Evolutionary conservation across 2,888 invertebrate species (phyloP).

Genomic region (Scaeva pyrastri): DNA sequence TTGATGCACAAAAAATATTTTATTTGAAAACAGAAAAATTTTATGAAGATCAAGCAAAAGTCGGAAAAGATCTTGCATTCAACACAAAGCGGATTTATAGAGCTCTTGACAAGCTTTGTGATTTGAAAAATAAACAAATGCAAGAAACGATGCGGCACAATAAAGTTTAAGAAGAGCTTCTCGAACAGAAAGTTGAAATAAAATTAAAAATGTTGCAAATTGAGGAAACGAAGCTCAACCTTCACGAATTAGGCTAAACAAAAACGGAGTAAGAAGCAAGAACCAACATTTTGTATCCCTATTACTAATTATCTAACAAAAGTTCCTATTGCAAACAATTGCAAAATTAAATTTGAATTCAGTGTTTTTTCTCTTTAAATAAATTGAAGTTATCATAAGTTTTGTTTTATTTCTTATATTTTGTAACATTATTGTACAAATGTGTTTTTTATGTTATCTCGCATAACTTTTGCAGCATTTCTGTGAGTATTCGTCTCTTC

Average conservation of each 20-base stretch:
- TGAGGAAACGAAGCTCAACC: background rate
- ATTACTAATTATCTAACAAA: background rate
- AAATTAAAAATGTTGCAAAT: background rate
- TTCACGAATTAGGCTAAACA: background rate
- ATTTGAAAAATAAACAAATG: conserved; percentile 4
- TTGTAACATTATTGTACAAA: background rate
- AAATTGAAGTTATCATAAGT: background rate
- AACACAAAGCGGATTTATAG: background rate
- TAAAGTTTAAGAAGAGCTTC: background rate
- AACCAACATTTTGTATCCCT: no score
- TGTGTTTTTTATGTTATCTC: background rate
- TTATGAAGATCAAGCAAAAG: background rate
- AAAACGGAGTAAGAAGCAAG: background rate
- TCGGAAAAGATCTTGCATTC: background rate
- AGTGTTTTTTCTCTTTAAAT: background rate
- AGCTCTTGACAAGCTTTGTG: background rate
- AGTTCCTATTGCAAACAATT: background rate
- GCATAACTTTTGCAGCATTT: background rate
- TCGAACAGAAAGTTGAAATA: background rate
- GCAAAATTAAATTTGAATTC: background rate
- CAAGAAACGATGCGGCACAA: background rate
- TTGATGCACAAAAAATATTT: background rate
- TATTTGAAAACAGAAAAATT: background rate
- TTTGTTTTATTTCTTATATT: background rate
- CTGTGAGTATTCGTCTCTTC: background rate